phyloP scores from a whole-genome alignment of 2,888 invertebrate species.

The Azorinus chamasolen region DNA sequence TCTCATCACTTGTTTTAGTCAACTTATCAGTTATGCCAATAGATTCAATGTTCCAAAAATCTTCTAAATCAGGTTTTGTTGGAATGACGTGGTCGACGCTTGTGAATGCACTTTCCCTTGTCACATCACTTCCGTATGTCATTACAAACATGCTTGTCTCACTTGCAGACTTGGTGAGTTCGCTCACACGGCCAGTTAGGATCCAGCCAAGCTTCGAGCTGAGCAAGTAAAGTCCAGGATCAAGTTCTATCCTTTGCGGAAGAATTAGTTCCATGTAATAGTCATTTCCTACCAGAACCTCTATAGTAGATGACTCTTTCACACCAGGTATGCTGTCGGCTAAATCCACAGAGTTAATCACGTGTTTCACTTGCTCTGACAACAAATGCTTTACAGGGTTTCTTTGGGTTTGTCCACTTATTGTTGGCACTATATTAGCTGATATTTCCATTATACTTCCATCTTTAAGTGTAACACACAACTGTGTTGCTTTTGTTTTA shows the following conservation, averaged over 20 bases:
- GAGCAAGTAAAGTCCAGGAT: too few relatives aligned
- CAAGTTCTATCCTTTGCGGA: too few relatives aligned
- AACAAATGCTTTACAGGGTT: slow-evolving; percentile 9
- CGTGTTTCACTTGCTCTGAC: neutral
- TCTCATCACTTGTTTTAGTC: too few relatives aligned
- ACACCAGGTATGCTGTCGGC: too few relatives aligned
- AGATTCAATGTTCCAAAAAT: too few relatives aligned
- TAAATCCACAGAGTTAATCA: too few relatives aligned
- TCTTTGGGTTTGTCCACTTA: slow-evolving; percentile 21
- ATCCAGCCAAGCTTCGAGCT: slow-evolving; percentile 51
- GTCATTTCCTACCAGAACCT: slow-evolving; percentile 30
- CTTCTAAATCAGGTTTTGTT: too few relatives aligned
- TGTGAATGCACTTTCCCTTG: neutral
- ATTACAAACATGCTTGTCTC: slow-evolving; percentile 17
- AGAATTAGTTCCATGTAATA: slow-evolving; percentile 27
- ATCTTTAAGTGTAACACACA: slow-evolving; percentile 20
- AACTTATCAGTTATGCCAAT: slow-evolving; percentile 18
- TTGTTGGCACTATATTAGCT: slow-evolving; percentile 31
- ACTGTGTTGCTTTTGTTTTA: slow-evolving; percentile 12
- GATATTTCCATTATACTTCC: slow-evolving; percentile 13
- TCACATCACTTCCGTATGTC: slow-evolving; percentile 4
- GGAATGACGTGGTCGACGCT: neutral
- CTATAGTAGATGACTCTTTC: slow-evolving; percentile 10
- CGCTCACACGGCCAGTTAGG: slow-evolving; percentile 18
- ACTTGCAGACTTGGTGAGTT: neutral